Evolutionary conservation across 1,140 invertebrate species (phyloP), one percentile per base, ranked within the genome.

Genomic region (Archegozetes longisetosus): DNA sequence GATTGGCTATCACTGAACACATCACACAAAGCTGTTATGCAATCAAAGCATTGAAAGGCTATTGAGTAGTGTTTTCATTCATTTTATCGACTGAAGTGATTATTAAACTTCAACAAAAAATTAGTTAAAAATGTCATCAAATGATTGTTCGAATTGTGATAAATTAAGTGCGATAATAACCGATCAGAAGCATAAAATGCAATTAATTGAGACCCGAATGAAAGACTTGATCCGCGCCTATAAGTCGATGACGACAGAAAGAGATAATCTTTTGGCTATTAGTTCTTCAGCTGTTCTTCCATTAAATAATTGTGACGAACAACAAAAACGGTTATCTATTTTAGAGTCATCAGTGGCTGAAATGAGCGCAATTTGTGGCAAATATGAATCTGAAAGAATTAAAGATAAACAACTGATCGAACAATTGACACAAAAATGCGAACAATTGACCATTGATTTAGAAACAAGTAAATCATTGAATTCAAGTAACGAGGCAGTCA

Each of bases 361-460:
- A 52, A n/a, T 64, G n/a, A 63, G 53, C n/a, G 3, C 25, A 25
- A 50, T 64, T 24, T 61, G 59, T 55, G 62, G 62, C 22, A 57
- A 62, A 55, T 61, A 56, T 46, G 62, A 64, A 46, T 2, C 20
- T 17, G 40, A 57, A 50, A 46, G 61, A 20, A 27, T 47, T 4
- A 28, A 40, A 1, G 61, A 64, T 26, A 25, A 62, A 26, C 6
- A 9, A n/a, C 0, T 24, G 12, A 63, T 64, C 17, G 22, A 46
- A 17, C 13, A 54, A 6, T 29, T 62, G 13, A 47, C 50, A 3
- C 29, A 46, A 48, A 24, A 58, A 47, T 57, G 48, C 28, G 55
- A 62, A 51, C 17, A 26, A 20, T 47, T 62, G 17, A 24, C 0
- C 17, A 20, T 23, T 22, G 29, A 61, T 23, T 47, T 40, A 25